These are phyloP conservation scores for Calycopis cecrops DNA, from an alignment of 1,140 invertebrate genomes.

Conservation along the genomic window DNA sequence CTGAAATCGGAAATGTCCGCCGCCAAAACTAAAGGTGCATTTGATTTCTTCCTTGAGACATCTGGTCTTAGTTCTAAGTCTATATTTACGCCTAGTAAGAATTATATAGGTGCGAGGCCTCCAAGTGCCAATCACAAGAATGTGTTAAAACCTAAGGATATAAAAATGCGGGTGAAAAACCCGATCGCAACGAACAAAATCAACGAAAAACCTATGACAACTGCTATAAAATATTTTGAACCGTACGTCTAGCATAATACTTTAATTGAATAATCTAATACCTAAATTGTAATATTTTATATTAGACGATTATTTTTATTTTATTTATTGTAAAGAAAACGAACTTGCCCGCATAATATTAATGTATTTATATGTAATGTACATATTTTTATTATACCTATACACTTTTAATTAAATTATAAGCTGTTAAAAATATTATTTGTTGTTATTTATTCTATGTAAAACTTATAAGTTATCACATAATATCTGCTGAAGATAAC, in stretches of 20 bases:
- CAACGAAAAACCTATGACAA: conserved; percentile 71
- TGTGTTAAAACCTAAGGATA: conserved; percentile 85
- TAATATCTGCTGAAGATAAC: no score
- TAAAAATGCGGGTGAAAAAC: conserved; percentile 79
- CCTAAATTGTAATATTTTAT: conserved; percentile 31
- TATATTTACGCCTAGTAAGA: conserved; percentile 82
- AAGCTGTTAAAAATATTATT: conserved; percentile 10
- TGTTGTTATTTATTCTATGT: neutral
- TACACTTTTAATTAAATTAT: conserved; percentile 13
- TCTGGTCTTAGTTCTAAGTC: conserved; percentile 89
- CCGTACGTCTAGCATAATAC: conserved; percentile 64
- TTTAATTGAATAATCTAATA: conserved; percentile 35
- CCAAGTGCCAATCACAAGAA: conserved; percentile 84
- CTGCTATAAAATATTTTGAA: conserved; percentile 75
- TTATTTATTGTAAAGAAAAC: conserved; percentile 69
- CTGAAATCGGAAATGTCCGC: conserved; percentile 37
- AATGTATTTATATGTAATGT: conserved; percentile 60
- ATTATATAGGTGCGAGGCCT: conserved; percentile 54
- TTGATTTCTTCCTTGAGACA: conserved; percentile 86
- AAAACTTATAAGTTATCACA: no score
- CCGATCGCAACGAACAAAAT: conserved; percentile 67
- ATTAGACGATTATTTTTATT: conserved; percentile 32
- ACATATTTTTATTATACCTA: conserved; percentile 51
- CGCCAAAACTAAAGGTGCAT: conserved; percentile 63
- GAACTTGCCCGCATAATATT: conserved; percentile 72